Evolutionary conservation across 2,888 invertebrate species (phyloP), one percentile per base, ranked within the genome.

Genomic region (Seira ritae): DNA sequence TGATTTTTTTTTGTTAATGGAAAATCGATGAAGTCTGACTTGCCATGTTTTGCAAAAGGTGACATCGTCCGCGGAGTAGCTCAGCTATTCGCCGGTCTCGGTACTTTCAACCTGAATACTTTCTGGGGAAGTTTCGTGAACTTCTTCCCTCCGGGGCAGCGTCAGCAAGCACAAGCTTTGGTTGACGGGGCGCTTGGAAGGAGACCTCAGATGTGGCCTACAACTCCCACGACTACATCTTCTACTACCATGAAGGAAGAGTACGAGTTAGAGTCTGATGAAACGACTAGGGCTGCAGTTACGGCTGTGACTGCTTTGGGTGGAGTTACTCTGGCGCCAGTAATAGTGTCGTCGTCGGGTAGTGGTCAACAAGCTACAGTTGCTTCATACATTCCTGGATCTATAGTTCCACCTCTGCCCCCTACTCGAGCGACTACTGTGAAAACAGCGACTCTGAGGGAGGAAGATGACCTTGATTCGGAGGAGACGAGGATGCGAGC

Each of bases 61-160:
- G 8, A 31, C 31, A 31, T 31, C 8, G 74, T 80, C 1, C 10
- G 50, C 50, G 80, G 80, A 15, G 17, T 80, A 0, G 80, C 80
- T 2, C 37, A 42, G 15, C 68, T 80, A n/a, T 1, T 80, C 15
- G 22, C 73, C 1, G 17, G 80, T 8, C 1, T 80, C 6, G 80
- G 80, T 12, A 80, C 80, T 8, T 65, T 80, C 8, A 69, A 80
- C 37, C 12, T 65, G 0, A 20, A 17, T 0, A 74, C 12, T n/a
- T 80, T 80, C n/a, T 80, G 80, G 80, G 55, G 55, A 24, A 69
- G 69, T 3, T 80, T 80, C 55, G 84, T 84, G 0, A 84, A 84
- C 68, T 84, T 84, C 22, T 80, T 84, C 74, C 84, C 84, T 12
- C 84, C 84, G 1, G 65, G 65, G 37, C 80, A 80, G 17, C 71